Evolutionary conservation across 2,797 vertebrate species (phyloP).

Genomic region (Onychomys leucogaster): DNA sequence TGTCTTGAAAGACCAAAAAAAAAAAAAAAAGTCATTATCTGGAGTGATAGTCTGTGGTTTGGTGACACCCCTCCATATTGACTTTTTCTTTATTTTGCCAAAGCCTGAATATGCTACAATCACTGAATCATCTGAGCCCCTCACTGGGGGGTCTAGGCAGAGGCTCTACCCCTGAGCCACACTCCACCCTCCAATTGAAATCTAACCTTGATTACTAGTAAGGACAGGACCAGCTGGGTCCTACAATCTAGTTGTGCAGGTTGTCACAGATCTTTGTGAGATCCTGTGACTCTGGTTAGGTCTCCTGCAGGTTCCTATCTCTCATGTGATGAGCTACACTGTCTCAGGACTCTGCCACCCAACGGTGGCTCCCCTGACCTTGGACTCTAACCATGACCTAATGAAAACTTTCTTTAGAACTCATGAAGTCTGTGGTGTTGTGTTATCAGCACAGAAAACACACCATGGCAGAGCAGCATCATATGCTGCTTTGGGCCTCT

Average conservation of each 20-base stretch:
- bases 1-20: neutral
- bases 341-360: neutral
- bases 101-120: neutral
- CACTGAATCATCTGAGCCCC: neutral
- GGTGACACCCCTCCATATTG: neutral
- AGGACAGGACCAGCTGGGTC: neutral
- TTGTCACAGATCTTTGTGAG: neutral
- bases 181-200: neutral
- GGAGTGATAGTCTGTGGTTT: neutral
- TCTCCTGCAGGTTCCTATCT: neutral
- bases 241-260: neutral
- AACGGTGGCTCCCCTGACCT: neutral
- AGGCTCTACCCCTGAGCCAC: neutral
- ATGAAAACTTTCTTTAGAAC: neutral
- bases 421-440: neutral
- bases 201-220: neutral
- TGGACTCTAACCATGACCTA: neutral
- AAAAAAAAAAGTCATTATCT: neutral
- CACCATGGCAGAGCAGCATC: neutral
- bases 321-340: neutral
- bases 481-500: neutral
- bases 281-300: neutral
- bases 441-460: neutral
- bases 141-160: neutral
- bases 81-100: neutral